Evolutionary conservation across 2,888 invertebrate genomes (phyloP), one percentile per base, ranked within the genome.

Genomic region (Zaprionus obscuricornis): DNA sequence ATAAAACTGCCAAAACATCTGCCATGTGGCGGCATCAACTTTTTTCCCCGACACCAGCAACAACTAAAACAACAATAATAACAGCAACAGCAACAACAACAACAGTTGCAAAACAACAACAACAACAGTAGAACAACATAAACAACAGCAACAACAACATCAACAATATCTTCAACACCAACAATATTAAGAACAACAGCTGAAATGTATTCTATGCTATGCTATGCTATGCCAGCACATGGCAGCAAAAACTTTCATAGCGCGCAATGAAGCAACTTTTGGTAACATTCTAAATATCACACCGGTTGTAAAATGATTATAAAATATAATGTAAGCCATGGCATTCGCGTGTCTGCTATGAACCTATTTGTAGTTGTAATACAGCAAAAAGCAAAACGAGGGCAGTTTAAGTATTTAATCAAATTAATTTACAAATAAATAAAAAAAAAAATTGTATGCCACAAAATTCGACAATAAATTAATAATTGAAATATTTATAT

Each of bases 241-340:
- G 54, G 50, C 46, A 58, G 34, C 58, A 29, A 24, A 75, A 84
- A 65, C 55, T 85, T 81, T 64, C 34, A 14, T 22, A 47, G 59
- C 57, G 43, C 46, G 57, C 55, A 59, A 77, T 77, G 83, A 69
- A 66, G 74, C 70, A 78, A 78, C 75, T 77, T 82, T 79, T 51
- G 75, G 63, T 56, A 60, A 51, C 60, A 83, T 74, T 85, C 75
- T 67, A 71, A 85, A 71, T 68, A 79, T 78, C 79, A 82, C 76
- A 84, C 81, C 70, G 81, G 77, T 66, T 86, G 76, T 86, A 73
- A 86, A 84, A 84, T 84, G 73, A 86, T 86, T 86, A 86, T 85
- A 85, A 85, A 84, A 79, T 60, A 68, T 86, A 84, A 85, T 84
- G 73, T 69, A 37, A 56, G 54, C 46, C n/a, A 29, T 22, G 24